Conservation (phyloP, 2,888 invertebrate species). For the Mythimna lalbum region DNA sequence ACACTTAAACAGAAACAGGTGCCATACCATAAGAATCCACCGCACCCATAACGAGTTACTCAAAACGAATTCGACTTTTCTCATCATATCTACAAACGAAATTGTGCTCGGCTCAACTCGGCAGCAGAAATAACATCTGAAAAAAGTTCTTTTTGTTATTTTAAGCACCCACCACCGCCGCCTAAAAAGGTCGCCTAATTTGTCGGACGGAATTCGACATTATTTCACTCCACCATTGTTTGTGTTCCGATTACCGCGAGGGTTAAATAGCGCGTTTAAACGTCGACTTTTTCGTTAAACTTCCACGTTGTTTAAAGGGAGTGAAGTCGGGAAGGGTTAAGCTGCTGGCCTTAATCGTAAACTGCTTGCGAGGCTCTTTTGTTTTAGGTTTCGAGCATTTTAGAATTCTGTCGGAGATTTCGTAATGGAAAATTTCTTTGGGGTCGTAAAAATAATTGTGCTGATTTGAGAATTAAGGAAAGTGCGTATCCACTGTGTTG, state of each 20-base stretch:
- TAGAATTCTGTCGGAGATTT: conserved; percentile 64
- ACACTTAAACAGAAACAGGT: conserved; percentile 44
- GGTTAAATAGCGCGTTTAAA: conserved; percentile 88
- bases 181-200: conserved; percentile 88
- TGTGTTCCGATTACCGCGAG: conserved; percentile 88
- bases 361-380: conserved; percentile 82
- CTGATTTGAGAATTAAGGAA: conserved; percentile 47
- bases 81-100: conserved; percentile 61
- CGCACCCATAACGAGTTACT: conserved; percentile 57
- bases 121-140: conserved; percentile 68
- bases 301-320: conserved; percentile 81
- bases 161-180: conserved; percentile 75
- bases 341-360: conserved; percentile 82
- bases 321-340: conserved; percentile 86
- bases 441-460: conserved; percentile 58
- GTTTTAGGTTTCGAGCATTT: conserved; percentile 72
- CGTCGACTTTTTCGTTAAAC: conserved; percentile 86
- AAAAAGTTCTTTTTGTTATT: conserved; percentile 82
- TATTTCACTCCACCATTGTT: conserved; percentile 87
- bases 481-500: conserved; percentile 11
- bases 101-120: conserved; percentile 60
- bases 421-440: conserved; percentile 63
- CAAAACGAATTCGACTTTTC: conserved; percentile 62
- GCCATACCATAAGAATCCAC: conserved; percentile 45
- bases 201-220: conserved; percentile 88